A percentile compares a stretch with the other conserved stretches of the same genome.
Evolutionary conservation across 2,113 vertebrate genomes (phyloP).

Genomic region (Trinectes maculatus): DNA sequence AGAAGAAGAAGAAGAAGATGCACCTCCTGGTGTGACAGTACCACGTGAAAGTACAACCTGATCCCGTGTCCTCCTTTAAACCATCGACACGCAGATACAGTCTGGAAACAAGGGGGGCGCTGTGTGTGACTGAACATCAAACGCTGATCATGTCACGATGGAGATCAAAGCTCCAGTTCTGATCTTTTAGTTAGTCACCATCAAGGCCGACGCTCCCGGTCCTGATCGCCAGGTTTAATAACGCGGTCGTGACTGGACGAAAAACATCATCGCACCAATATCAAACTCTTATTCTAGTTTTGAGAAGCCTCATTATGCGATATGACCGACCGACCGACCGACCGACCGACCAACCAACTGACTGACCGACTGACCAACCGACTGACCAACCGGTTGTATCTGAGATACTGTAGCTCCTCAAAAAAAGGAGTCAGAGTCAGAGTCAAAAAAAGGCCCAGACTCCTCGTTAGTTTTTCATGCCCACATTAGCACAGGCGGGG

Average conservation of each 20-base stretch:
- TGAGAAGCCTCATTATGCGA: constrained; percentile 14
- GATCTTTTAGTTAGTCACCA: constrained; percentile 29
- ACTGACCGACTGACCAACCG: not conserved
- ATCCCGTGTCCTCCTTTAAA: constrained; percentile 41
- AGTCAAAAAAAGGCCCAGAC: not conserved
- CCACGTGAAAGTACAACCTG: constrained; percentile 32
- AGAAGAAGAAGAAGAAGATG: constrained; percentile 5
- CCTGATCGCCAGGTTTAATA: no score
- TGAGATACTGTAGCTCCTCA: constrained; percentile 1
- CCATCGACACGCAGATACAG: constrained; percentile 13
- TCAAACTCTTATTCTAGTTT: constrained; percentile 1
- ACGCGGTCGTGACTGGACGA: no score
- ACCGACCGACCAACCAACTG: not conserved
- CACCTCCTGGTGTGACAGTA: constrained; percentile 54
- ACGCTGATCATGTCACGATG: constrained; percentile 34
- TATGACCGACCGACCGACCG: not conserved
- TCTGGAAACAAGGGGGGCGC: constrained; percentile 44
- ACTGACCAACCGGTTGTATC: constrained; percentile 5
- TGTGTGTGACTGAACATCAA: constrained; percentile 41
- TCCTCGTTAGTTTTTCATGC: constrained; percentile 22
- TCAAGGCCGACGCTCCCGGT: not conserved
- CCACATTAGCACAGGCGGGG: not conserved
- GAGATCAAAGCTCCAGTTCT: constrained; percentile 43
- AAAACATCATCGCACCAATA: not conserved
- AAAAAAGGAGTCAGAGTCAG: no score